These are phyloP conservation scores for Sphaeridia pumilis DNA, from an alignment of 2,888 invertebrate genomes.

Conservation along the genomic window DNA sequence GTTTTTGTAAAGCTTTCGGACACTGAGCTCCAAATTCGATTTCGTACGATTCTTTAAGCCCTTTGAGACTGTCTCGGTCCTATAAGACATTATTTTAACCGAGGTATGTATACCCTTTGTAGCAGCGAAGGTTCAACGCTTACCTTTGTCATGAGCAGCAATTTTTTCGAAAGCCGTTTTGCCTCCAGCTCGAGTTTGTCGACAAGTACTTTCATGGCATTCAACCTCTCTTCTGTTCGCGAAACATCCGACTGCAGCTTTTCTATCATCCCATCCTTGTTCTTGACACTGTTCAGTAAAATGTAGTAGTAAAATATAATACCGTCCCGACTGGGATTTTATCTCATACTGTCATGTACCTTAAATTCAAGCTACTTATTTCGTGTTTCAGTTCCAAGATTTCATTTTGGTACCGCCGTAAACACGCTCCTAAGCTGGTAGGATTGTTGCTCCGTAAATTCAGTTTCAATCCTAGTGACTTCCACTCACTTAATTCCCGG, in stretches of 20 bases:
- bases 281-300: background rate
- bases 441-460: conserved; percentile 23
- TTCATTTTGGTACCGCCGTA: conserved; percentile 26
- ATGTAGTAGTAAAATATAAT: too few relatives aligned
- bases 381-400: conserved; percentile 29
- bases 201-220: conserved; percentile 8
- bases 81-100: conserved; percentile 12
- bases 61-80: conserved; percentile 34
- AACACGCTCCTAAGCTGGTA: conserved; percentile 22
- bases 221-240: background rate
- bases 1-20: conserved; percentile 24
- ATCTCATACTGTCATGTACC: too few relatives aligned
- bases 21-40: conserved; percentile 29
- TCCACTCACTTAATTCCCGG: conserved; percentile 24
- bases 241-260: too few relatives aligned
- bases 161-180: conserved; percentile 21
- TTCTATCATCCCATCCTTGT: background rate
- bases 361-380: conserved; percentile 19
- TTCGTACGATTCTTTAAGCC: conserved; percentile 34
- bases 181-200: conserved; percentile 20
- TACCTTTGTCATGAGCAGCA: conserved; percentile 28
- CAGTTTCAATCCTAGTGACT: conserved; percentile 23
- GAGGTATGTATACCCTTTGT: background rate
- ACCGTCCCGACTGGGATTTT: too few relatives aligned
- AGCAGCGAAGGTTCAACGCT: background rate